Evolutionary conservation across 2,888 invertebrate genomes (phyloP).

Genomic region (Drosophila yooni): DNA sequence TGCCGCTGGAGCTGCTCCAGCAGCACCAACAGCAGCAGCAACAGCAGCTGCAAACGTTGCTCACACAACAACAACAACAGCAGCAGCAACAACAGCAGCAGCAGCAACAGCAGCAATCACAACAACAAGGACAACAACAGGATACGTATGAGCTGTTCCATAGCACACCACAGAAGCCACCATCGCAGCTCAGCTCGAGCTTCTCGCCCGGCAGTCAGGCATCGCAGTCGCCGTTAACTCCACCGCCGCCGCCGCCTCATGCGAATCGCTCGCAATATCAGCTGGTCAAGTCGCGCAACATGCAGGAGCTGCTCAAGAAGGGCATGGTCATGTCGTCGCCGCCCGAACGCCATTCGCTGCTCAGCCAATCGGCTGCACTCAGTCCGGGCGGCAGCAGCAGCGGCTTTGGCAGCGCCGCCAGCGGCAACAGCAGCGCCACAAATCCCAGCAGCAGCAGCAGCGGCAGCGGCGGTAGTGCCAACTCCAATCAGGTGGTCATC

Average conservation of each 20-base stretch:
- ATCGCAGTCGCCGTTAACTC: conserved; percentile 86
- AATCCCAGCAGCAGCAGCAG: conserved; percentile 24
- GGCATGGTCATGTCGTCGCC: conserved; percentile 87
- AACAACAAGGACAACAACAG: conserved; percentile 19
- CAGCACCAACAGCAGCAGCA: conserved; percentile 69
- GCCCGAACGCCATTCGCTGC: conserved; percentile 85
- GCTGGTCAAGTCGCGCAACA: conserved; percentile 82
- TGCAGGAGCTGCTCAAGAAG: conserved; percentile 87
- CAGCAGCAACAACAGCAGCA: conserved; percentile 62
- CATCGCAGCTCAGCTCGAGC: conserved; percentile 59
- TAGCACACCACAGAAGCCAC: conserved; percentile 84
- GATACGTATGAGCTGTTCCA: conserved; percentile 84
- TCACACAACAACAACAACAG: conserved; percentile 62
- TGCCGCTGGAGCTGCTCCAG: conserved; percentile 82
- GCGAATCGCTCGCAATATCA: conserved; percentile 83
- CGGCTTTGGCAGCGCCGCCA: conserved; percentile 83
- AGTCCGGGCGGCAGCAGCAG: conserved; percentile 84
- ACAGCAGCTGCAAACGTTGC: conserved; percentile 63
- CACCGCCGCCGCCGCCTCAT: conserved; percentile 85
- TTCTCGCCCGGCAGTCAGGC: conserved; percentile 82
- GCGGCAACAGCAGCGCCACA: conserved; percentile 65
- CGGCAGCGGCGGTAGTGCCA: conserved; percentile 16
- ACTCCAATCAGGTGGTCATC: conserved; percentile 51
- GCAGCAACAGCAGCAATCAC: conserved; percentile 54
- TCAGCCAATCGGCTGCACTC: conserved; percentile 88